A percentile compares a stretch with the other conserved stretches of the same genome.
Evolutionary conservation across 2,113 vertebrate genomes (phyloP).

Genomic region (Oreamnos americanus): DNA sequence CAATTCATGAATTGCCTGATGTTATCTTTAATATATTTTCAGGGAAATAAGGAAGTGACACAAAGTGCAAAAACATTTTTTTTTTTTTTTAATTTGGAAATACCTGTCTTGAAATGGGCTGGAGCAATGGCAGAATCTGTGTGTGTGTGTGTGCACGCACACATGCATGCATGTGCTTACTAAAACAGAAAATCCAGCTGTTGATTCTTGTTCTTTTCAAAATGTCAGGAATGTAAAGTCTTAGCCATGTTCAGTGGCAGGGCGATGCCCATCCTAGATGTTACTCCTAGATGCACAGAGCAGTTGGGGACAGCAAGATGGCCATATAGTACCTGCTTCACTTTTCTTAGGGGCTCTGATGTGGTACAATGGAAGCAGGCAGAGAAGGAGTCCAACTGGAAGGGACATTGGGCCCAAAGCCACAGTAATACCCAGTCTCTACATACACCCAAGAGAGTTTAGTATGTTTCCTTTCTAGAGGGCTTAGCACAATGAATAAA

Average conservation of each 20-base stretch:
- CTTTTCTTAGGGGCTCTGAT: background rate
- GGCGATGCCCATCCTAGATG: background rate
- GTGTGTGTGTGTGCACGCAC: background rate
- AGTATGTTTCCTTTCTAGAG: constrained; percentile 16
- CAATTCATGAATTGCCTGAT: background rate
- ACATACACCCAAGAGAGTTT: background rate
- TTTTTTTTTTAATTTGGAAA: constrained; percentile 17
- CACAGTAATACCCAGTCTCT: background rate
- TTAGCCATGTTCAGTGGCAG: background rate
- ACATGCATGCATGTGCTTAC: background rate
- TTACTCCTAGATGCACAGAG: background rate
- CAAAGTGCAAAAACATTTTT: background rate
- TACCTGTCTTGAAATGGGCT: background rate
- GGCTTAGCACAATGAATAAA: background rate
- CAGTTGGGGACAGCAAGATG: background rate
- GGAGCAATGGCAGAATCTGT: background rate
- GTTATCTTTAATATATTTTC: background rate
- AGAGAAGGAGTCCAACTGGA: background rate
- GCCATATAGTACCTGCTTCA: background rate
- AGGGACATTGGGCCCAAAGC: background rate
- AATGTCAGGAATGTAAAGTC: background rate
- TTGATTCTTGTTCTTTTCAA: constrained; percentile 26
- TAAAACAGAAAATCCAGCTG: constrained; percentile 30
- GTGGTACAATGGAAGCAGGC: background rate
- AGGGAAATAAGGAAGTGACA: background rate